phyloP scores from a whole-genome alignment of 2,113 vertebrate species.

The Phalacrocorax aristotelis region DNA sequence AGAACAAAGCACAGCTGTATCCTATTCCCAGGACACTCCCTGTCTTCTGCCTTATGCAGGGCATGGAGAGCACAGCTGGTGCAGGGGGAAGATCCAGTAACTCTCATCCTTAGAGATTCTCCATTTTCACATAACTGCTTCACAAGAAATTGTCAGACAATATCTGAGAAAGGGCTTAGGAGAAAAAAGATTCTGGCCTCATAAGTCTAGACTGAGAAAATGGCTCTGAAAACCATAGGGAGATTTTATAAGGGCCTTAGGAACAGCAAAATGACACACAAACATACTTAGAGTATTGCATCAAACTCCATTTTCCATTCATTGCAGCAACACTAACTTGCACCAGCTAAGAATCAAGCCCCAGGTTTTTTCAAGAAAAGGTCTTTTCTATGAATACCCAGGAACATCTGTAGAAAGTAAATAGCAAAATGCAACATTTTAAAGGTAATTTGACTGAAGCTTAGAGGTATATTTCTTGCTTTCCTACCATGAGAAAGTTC shows the following conservation, averaged over 20 bases:
- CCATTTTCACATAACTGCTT: neutral
- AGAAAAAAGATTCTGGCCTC: neutral
- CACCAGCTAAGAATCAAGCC: neutral
- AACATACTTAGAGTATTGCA: neutral
- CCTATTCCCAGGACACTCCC: neutral
- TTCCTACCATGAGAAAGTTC: neutral
- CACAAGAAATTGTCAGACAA: neutral
- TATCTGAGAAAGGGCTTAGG: neutral
- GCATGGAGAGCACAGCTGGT: conserved; percentile 1
- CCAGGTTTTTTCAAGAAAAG: neutral
- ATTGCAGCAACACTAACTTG: neutral
- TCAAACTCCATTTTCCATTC: neutral
- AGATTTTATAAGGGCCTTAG: neutral
- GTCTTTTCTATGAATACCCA: neutral
- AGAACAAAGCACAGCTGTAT: conserved; percentile 14
- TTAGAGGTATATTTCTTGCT: neutral
- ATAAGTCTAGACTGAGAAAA: neutral
- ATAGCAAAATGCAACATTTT: neutral
- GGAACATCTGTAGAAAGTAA: neutral
- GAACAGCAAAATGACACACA: neutral
- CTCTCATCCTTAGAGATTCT: neutral
- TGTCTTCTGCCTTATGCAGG: neutral
- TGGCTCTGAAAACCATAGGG: neutral
- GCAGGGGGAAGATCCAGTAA: neutral
- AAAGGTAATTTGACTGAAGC: neutral